Evolutionary conservation across 2,113 vertebrate species (phyloP), one percentile per base, ranked within the genome.

Genomic region (Coturnix japonica): DNA sequence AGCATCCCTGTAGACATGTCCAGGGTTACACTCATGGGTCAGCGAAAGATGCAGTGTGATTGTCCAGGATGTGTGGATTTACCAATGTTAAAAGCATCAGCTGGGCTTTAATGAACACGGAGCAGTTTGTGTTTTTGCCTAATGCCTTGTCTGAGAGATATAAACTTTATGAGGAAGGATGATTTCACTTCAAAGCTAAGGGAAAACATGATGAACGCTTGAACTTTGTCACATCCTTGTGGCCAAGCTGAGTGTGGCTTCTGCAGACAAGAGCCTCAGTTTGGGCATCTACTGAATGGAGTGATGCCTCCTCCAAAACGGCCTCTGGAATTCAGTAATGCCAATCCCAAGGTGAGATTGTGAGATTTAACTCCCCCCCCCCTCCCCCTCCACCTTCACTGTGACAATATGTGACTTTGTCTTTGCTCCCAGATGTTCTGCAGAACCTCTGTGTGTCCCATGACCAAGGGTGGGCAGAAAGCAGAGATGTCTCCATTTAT

Each of bases 331-430:
- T 18, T 84, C 75, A 17, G 11, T 7, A 5, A 54, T 67, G 77
- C 19, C 51, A 77, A 47, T 56, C 8, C 7, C 33, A 39, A 33
- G 30, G 39, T 81, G 69, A 23, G 28, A 23, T 54, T 80, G 39
- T 81, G 69, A 23, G 31, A 23, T 59, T 80, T 57, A 70, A 54
- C 19, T 6, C 0, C 5, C 5, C 5, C 51, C 9, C 26, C 51
- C 23, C 7, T 12, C 11, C 1, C 13, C 22, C 47, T 1, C 2
- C 4, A 0, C 2, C 54, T 67, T 22, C 16, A 4, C 28, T 49
- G 49, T 57, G 43, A 37, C 9, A 17, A 14, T 70, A 33, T 56
- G 22, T 76, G 3, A 8, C 21, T 53, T 47, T 46, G 21, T 85
- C 63, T 60, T 80, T 69, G 16, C 67, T 77, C 7, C 17, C 49